These are phyloP conservation scores for Drosophila sp. DNA, from an alignment of 1,140 invertebrate genomes.

Conservation along the genomic window DNA sequence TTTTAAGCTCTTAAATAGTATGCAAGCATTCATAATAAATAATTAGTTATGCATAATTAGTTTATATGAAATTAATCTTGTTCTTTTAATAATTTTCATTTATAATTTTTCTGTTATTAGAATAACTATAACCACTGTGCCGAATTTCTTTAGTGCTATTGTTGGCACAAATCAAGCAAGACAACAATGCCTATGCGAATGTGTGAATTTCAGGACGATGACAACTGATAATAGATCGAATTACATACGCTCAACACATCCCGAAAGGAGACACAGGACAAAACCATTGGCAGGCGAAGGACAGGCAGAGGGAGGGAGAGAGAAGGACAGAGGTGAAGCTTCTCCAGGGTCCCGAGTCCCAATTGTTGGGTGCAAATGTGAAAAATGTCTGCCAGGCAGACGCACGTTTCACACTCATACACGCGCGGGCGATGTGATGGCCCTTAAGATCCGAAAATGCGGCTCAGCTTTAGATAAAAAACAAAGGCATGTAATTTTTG, in stretches of 20 bases:
- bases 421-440: conserved; percentile 22
- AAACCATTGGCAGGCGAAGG: conserved; percentile 2
- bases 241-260: conserved; percentile 58
- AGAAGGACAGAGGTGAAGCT: not conserved
- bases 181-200: conserved; percentile 72
- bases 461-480: conserved; percentile 73
- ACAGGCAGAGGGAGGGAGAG: not conserved
- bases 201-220: conserved; percentile 79
- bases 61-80: too few species aligned
- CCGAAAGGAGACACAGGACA: conserved; percentile 8
- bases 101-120: not conserved
- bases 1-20: too few species aligned
- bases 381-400: conserved; percentile 50
- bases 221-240: conserved; percentile 83
- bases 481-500: conserved; percentile 78
- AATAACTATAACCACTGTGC: conserved; percentile 44
- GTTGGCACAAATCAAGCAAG: conserved; percentile 72
- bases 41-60: too few species aligned
- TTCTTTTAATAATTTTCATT: not conserved
- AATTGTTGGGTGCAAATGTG: conserved; percentile 43
- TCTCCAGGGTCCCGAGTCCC: not conserved
- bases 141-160: not conserved
- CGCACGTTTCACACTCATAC: conserved; percentile 45
- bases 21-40: too few species aligned
- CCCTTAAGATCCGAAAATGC: conserved; percentile 69